Conservation (phyloP, 2,113 vertebrate species). For the Micronisus gabar region DNA sequence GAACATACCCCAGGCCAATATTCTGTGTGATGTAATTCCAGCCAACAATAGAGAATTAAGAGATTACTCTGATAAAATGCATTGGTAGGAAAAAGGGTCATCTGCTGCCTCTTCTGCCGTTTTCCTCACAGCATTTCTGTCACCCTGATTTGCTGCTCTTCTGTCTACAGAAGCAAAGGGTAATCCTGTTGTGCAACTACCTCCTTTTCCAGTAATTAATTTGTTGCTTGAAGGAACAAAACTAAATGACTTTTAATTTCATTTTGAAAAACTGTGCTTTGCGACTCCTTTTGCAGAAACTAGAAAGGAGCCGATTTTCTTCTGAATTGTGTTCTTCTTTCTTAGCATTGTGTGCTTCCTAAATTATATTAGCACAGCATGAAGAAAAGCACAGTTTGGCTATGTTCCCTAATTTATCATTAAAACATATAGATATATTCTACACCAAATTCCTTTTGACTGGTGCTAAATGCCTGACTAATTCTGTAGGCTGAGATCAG, state of each 20-base stretch:
- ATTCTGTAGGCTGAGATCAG: background rate
- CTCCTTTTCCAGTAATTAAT: background rate
- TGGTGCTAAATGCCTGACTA: background rate
- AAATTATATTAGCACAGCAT: slow-evolving; percentile 37
- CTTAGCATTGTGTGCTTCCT: background rate
- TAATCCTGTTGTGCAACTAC: background rate
- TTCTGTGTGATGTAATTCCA: background rate
- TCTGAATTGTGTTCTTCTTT: background rate
- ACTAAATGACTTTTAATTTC: background rate
- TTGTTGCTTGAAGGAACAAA: slow-evolving; percentile 9
- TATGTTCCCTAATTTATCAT: background rate
- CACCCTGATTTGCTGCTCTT: background rate
- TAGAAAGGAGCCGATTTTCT: background rate
- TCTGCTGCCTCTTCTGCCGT: background rate
- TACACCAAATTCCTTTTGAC: background rate
- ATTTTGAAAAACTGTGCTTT: background rate
- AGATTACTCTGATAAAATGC: background rate
- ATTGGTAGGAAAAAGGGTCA: background rate
- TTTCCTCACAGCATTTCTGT: background rate
- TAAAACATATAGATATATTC: background rate
- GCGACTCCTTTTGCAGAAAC: background rate
- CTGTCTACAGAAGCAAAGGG: background rate
- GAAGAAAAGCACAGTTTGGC: background rate
- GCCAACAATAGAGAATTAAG: background rate
- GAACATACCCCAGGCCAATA: background rate